Conservation (phyloP, 2,797 vertebrate genomes). For the Rhadinocentrus ornatus region DNA sequence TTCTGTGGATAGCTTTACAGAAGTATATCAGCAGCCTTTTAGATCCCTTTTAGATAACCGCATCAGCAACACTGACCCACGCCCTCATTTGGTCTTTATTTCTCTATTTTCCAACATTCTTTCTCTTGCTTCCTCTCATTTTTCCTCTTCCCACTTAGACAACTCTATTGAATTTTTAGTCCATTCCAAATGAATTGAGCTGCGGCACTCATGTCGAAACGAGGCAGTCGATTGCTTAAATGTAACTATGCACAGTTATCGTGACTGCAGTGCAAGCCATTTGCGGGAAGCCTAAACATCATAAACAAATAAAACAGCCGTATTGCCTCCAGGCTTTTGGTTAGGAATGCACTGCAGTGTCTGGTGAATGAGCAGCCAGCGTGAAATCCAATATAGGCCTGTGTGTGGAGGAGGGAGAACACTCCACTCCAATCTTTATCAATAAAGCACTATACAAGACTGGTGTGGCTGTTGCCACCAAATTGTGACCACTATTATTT, state of each 20-base stretch:
- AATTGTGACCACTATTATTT: constrained; percentile 65
- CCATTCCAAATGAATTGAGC: constrained; percentile 81
- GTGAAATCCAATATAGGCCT: constrained; percentile 78
- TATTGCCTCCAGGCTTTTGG: constrained; percentile 79
- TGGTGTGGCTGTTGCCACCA: constrained; percentile 65
- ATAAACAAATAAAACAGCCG: constrained; percentile 84
- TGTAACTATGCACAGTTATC: constrained; percentile 84
- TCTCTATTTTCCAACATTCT: constrained; percentile 45
- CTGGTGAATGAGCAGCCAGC: constrained; percentile 81
- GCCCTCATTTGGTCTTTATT: constrained; percentile 30
- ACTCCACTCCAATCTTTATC: constrained; percentile 78
- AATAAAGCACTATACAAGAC: constrained; percentile 73
- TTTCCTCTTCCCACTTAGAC: constrained; percentile 55
- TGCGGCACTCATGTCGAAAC: constrained; percentile 72
- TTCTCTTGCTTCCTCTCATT: constrained; percentile 34
- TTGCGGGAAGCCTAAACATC: constrained; percentile 83
- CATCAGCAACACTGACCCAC: constrained; percentile 24
- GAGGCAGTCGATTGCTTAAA: constrained; percentile 83
- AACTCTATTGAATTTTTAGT: constrained; percentile 74
- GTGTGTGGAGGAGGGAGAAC: constrained; percentile 65
- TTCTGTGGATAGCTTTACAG: constrained; percentile 23
- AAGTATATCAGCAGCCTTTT: constrained; percentile 47
- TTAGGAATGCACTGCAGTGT: constrained; percentile 80
- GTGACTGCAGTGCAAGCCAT: constrained; percentile 73
- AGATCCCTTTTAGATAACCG: constrained; percentile 63